Percentiles rank a stretch among this genome's conserved stretches.
Evolutionary conservation across 2,888 invertebrate species (phyloP).

Genomic region (Hartigia nigra): DNA sequence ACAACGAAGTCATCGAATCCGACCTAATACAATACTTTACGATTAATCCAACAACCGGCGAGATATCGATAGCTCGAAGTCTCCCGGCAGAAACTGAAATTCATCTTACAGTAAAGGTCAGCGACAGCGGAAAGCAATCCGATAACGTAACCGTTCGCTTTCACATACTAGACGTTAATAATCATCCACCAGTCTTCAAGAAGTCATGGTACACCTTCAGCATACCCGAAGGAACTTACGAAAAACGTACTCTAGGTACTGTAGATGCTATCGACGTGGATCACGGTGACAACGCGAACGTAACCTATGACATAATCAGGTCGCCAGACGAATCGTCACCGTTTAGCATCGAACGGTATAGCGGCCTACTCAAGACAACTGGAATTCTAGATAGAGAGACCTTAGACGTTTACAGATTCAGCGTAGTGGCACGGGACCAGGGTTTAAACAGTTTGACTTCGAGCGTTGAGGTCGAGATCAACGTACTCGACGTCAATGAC

Average conservation of each 20-base stretch:
- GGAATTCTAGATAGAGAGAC: conserved; percentile 83
- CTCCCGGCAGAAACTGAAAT: conserved; percentile 82
- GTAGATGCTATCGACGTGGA: conserved; percentile 84
- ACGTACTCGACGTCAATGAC: conserved; percentile 86
- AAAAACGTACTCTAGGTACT: conserved; percentile 77
- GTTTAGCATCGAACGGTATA: conserved; percentile 77
- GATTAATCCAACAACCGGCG: conserved; percentile 81
- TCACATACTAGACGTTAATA: conserved; percentile 83
- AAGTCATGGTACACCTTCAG: conserved; percentile 87
- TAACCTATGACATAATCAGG: conserved; percentile 72
- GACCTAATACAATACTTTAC: conserved; percentile 76
- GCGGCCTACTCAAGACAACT: conserved; percentile 78
- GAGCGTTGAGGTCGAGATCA: conserved; percentile 82
- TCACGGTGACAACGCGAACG: conserved; percentile 81
- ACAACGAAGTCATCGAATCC: conserved; percentile 61
- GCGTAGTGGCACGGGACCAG: conserved; percentile 80
- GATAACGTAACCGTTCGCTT: conserved; percentile 78
- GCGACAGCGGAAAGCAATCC: conserved; percentile 79
- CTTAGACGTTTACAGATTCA: conserved; percentile 76
- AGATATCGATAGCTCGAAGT: conserved; percentile 77
- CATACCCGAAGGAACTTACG: conserved; percentile 82
- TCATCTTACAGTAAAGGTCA: conserved; percentile 79
- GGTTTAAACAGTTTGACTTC: conserved; percentile 75
- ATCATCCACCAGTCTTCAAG: conserved; percentile 85
- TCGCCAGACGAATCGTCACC: conserved; percentile 63